phyloP scores from a whole-genome alignment of 2,888 invertebrate species.

The Xiphydria camelus region DNA sequence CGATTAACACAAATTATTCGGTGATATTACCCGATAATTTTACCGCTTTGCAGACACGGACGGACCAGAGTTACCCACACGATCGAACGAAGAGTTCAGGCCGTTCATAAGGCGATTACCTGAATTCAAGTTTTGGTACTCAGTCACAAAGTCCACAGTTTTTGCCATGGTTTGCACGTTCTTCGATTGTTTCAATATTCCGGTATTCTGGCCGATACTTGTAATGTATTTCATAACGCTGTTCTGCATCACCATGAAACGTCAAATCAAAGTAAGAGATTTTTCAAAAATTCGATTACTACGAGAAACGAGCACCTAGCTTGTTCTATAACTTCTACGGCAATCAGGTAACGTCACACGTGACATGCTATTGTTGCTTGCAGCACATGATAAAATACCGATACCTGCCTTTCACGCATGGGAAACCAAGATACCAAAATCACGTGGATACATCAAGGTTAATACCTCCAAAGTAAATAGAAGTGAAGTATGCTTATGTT shows the following conservation, averaged over 20 bases:
- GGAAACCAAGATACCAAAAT: constrained; percentile 93
- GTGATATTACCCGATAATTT: constrained; percentile 22
- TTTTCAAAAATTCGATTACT: background rate
- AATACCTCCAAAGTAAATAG: constrained; percentile 48
- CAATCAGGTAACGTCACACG: background rate
- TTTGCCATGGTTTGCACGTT: constrained; percentile 91
- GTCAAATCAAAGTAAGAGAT: constrained; percentile 98
- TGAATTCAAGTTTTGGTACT: constrained; percentile 99
- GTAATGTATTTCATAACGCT: constrained; percentile 99
- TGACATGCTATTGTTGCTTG: constrained; percentile 58
- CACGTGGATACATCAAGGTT: constrained; percentile 58
- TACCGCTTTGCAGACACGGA: constrained; percentile 67
- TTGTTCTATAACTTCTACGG: background rate
- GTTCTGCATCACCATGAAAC: constrained; percentile 98
- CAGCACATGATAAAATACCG: constrained; percentile 99
- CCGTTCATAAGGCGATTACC: constrained; percentile 96
- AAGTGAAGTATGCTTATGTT: constrained; percentile 2
- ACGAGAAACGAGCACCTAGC: background rate
- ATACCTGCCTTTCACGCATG: constrained; percentile 97
- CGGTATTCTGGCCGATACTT: constrained; percentile 99
- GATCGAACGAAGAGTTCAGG: constrained; percentile 95
- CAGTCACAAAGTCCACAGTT: constrained; percentile 91
- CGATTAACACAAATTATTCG: no score
- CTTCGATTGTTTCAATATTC: constrained; percentile 97
- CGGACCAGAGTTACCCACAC: constrained; percentile 93